These are phyloP conservation scores for Zaprionus capensis DNA, from an alignment of 1,140 invertebrate species.

Conservation along the genomic window DNA sequence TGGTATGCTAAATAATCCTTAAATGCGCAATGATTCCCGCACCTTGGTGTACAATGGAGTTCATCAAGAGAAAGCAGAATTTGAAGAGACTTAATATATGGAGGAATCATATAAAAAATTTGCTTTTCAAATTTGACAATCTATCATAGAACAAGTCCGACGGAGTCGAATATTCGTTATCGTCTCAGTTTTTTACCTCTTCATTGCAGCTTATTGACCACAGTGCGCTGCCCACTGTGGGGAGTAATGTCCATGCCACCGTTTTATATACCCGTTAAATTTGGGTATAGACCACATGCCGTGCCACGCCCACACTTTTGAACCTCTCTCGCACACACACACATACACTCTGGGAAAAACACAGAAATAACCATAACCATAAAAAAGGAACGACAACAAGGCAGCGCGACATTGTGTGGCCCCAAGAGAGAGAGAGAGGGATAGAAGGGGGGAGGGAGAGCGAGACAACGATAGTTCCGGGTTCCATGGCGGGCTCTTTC, in stretches of 20 bases:
- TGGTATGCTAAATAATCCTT: conserved; percentile 70
- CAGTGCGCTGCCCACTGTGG: conserved; percentile 21
- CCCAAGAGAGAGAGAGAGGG: conserved; percentile 41
- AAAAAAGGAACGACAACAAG: conserved; percentile 68
- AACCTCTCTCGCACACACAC: conserved; percentile 11
- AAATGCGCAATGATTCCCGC: conserved; percentile 3
- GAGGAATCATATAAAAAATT: no score
- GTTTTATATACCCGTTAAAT: conserved; percentile 64
- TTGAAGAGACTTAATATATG: no score
- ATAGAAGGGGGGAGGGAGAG: background rate
- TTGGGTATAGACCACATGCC: conserved; percentile 40
- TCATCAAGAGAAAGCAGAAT: no score
- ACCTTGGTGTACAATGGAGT: conserved; percentile 10
- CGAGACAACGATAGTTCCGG: background rate
- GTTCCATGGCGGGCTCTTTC: conserved; percentile 15
- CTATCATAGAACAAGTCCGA: no score
- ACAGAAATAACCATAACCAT: conserved; percentile 63
- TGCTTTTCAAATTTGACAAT: no score
- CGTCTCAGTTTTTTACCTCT: background rate
- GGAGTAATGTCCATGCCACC: conserved; percentile 42
- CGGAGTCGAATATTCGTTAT: no score
- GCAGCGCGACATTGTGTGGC: conserved; percentile 68
- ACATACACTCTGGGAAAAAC: conserved; percentile 20
- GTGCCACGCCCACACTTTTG: conserved; percentile 40
- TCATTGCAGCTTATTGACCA: conserved; percentile 18